These are phyloP conservation scores for Harpalus rufipes DNA, from an alignment of 2,888 invertebrate genomes.

Conservation along the genomic window DNA sequence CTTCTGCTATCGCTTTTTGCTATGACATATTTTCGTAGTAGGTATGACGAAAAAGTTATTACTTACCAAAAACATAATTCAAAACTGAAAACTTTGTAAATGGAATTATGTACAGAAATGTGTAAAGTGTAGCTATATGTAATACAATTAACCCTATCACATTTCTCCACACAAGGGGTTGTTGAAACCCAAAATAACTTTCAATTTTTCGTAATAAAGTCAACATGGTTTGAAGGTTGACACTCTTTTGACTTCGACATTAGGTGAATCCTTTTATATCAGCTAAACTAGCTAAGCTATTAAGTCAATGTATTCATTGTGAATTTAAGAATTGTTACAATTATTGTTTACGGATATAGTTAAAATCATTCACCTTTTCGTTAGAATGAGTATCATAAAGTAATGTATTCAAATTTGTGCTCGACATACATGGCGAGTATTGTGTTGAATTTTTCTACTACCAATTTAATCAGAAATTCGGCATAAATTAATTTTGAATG, in stretches of 20 bases:
- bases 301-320: not conserved
- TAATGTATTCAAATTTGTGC: not conserved
- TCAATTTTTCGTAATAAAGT: not conserved
- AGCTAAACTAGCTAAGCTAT: too few relatives aligned
- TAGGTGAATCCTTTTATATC: not conserved
- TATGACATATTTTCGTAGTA: too few relatives aligned
- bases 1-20: too few relatives aligned
- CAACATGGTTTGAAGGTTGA: not conserved
- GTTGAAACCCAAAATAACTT: constrained; percentile 76
- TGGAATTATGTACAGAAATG: not conserved
- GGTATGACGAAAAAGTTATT: too few relatives aligned
- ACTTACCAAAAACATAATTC: constrained; percentile 26
- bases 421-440: too few relatives aligned
- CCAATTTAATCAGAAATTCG: too few relatives aligned
- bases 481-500: too few relatives aligned
- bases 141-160: constrained; percentile 79
- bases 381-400: not conserved
- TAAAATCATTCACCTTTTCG: not conserved
- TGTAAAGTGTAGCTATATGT: constrained; percentile 77
- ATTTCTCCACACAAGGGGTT: constrained; percentile 83
- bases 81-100: not conserved
- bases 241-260: not conserved
- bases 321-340: not conserved
- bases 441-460: too few relatives aligned
- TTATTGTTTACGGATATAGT: not conserved